Evolutionary conservation across 2,888 invertebrate genomes (phyloP).

Genomic region (Conistra vaccinii): DNA sequence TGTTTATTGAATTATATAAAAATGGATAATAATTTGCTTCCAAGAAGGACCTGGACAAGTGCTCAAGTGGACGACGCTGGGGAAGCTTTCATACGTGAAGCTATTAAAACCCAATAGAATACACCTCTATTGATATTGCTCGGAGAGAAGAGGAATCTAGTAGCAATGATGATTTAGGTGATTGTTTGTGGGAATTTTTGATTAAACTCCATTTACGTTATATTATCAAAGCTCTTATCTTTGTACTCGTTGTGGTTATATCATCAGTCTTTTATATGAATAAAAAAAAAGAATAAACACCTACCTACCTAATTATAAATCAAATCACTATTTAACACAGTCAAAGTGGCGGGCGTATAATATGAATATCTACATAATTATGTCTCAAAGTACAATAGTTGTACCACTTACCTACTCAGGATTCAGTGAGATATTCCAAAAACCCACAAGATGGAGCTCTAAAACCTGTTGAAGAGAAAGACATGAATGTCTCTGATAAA

Average conservation of each 20-base stretch:
- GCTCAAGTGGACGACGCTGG: too few relatives aligned
- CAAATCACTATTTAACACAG: background rate
- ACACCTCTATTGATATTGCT: too few relatives aligned
- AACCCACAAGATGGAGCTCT: background rate
- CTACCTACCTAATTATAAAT: background rate
- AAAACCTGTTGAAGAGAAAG: background rate
- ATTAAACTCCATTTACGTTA: rapidly evolving
- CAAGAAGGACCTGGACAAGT: too few relatives aligned
- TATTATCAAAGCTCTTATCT: too few relatives aligned
- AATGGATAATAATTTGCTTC: too few relatives aligned
- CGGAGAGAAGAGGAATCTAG: background rate
- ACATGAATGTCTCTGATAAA: background rate
- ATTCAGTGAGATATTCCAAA: background rate
- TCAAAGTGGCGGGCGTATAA: background rate
- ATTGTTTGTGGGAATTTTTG: too few relatives aligned
- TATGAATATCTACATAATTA: background rate
- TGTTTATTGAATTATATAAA: background rate
- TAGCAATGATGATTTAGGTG: too few relatives aligned
- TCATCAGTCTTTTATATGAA: rapidly evolving
- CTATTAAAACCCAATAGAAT: too few relatives aligned
- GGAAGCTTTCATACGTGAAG: too few relatives aligned
- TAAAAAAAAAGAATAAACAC: too few relatives aligned
- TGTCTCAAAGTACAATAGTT: background rate
- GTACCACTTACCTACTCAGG: background rate
- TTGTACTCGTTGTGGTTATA: too few relatives aligned